Percentiles rank a stretch among this genome's conserved stretches.
These are phyloP conservation scores for sheep (Ovis aries) DNA, from an alignment of 2,113 vertebrate genomes.

Conservation along the genomic window DNA sequence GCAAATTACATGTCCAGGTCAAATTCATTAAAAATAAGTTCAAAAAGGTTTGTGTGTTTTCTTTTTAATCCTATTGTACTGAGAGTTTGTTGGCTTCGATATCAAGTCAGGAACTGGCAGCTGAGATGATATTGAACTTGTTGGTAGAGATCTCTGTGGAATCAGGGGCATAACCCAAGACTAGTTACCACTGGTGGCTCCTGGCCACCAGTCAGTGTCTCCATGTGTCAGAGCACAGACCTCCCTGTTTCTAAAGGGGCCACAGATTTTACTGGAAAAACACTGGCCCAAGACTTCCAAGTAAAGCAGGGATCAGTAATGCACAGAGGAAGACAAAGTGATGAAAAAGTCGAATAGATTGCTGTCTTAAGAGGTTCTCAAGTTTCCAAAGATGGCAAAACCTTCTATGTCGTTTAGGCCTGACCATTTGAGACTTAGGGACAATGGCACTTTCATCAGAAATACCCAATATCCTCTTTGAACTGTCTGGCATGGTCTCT, in stretches of 20 bases:
- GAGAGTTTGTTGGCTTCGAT: background rate
- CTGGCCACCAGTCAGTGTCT: background rate
- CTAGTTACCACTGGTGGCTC: background rate
- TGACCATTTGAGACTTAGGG: background rate
- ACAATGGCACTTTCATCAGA: background rate
- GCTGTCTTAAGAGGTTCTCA: background rate
- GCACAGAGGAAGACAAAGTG: background rate
- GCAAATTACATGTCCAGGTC: background rate
- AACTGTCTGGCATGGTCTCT: background rate
- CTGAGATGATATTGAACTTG: background rate
- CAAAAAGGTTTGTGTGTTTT: background rate
- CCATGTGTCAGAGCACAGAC: background rate
- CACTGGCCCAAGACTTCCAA: background rate
- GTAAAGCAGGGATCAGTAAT: background rate
- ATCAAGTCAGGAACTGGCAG: background rate
- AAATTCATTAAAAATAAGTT: conserved; percentile 7
- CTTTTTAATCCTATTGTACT: background rate
- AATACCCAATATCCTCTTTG: background rate
- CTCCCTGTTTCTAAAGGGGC: background rate
- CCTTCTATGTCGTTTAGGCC: background rate
- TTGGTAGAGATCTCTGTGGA: background rate
- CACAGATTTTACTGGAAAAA: background rate
- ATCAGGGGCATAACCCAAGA: background rate
- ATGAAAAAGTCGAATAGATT: background rate
- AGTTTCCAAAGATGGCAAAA: background rate